These are phyloP conservation scores for Paralvinella palmiformis DNA, from an alignment of 1,140 invertebrate species.

Conservation along the genomic window DNA sequence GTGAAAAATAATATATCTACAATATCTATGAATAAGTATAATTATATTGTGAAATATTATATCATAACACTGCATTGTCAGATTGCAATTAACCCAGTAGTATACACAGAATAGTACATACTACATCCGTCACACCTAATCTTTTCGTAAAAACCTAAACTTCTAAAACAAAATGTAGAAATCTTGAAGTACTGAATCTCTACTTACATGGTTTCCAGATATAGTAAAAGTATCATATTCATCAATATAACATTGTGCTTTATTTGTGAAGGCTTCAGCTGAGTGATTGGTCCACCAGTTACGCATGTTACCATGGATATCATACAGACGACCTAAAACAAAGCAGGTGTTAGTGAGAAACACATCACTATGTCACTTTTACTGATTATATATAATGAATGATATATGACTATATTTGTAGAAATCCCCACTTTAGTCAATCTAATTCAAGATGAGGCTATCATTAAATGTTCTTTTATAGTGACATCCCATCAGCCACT, in stretches of 20 bases:
- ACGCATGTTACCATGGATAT: slow-evolving; percentile 39
- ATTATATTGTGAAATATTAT: too few species aligned
- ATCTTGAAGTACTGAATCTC: too few species aligned
- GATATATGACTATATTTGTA: background rate
- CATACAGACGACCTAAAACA: slow-evolving; percentile 34
- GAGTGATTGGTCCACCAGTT: slow-evolving; percentile 49
- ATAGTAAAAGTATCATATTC: slow-evolving; percentile 33
- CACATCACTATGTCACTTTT: background rate
- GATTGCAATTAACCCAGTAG: too few species aligned
- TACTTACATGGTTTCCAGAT: slow-evolving; percentile 6
- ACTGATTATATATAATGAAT: background rate
- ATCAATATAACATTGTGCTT: slow-evolving; percentile 35
- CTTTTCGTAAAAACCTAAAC: too few species aligned
- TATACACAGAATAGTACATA: too few species aligned
- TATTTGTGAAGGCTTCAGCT: slow-evolving; percentile 25
- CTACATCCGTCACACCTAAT: too few species aligned
- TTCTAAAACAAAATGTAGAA: too few species aligned
- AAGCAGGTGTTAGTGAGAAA: background rate
- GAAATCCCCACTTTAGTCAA: background rate
- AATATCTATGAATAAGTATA: too few species aligned
- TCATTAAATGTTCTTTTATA: background rate
- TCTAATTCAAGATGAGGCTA: background rate
- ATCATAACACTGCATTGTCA: too few species aligned
- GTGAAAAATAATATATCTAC: too few species aligned
- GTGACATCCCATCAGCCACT: background rate